Conservation (phyloP, 2,888 invertebrate genomes). For the Amphipyra berbera region DNA sequence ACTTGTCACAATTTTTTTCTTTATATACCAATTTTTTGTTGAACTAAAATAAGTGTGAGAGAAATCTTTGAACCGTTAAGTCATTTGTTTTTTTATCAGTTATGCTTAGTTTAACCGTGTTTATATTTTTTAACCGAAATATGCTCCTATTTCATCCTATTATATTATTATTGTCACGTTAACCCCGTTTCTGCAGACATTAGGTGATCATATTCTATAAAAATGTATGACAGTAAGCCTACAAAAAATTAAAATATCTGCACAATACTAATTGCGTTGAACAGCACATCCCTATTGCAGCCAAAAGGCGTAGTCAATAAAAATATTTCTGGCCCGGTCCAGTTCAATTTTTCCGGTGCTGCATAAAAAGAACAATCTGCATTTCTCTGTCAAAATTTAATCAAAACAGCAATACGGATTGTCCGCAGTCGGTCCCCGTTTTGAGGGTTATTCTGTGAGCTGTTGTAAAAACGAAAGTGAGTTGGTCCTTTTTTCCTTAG, state of each 20-base stretch:
- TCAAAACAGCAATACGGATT: constrained; percentile 85
- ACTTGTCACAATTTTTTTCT: background rate
- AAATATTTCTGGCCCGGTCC: constrained; percentile 62
- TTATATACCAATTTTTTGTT: background rate
- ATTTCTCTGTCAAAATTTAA: constrained; percentile 83
- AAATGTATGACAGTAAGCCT: too few species aligned
- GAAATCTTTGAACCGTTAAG: constrained; percentile 25
- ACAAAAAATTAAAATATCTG: constrained; percentile 1
- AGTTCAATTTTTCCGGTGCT: constrained; percentile 68
- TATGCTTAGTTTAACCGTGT: constrained; percentile 25
- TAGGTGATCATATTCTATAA: too few species aligned
- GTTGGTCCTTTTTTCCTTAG: background rate
- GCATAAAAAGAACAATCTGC: constrained; percentile 81
- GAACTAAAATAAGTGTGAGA: constrained; percentile 8
- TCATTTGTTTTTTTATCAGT: constrained; percentile 6
- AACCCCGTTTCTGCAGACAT: too few species aligned
- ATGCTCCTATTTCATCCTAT: background rate
- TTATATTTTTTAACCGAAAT: background rate
- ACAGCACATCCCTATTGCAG: background rate
- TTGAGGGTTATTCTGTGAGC: constrained; percentile 66
- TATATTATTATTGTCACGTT: too few species aligned
- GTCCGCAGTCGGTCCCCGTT: constrained; percentile 65
- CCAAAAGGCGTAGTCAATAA: constrained; percentile 50
- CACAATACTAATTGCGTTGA: background rate
- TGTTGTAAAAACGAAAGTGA: background rate